These are phyloP conservation scores for Meganola albula DNA, from an alignment of 2,888 invertebrate species.

Conservation along the genomic window DNA sequence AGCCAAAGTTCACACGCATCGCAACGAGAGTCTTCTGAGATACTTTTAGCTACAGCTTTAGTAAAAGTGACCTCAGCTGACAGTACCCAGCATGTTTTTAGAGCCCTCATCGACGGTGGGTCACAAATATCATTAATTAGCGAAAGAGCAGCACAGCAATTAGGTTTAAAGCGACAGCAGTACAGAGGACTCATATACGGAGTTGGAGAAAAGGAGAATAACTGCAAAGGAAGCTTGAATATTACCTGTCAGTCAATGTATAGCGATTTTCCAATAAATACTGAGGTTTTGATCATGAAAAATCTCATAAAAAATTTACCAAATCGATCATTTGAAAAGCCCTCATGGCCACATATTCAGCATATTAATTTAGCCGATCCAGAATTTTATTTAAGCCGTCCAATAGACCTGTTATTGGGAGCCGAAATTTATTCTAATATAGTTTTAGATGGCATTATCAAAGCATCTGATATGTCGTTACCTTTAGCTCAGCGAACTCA, in stretches of 20 bases:
- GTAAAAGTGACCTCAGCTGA: conserved; percentile 1
- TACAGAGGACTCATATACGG: conserved; percentile 1
- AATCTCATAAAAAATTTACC: conserved; percentile 1
- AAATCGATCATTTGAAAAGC: neutral
- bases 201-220: neutral
- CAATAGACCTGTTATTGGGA: conserved; percentile 1
- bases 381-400: neutral
- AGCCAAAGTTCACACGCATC: neutral
- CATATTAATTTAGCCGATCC: conserved; percentile 5
- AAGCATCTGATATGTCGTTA: neutral
- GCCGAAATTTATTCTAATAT: conserved; percentile 1
- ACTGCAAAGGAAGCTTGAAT: neutral
- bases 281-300: conserved; percentile 3
- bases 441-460: neutral
- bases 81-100: neutral
- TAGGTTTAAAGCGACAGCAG: neutral
- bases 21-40: neutral
- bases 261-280: neutral
- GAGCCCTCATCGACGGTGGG: conserved; percentile 5
- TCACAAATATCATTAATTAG: conserved; percentile 4
- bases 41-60: conserved; percentile 2
- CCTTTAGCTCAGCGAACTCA: conserved; percentile 1
- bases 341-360: neutral
- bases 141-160: conserved; percentile 2
- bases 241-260: neutral